Evolutionary conservation across 2,113 vertebrate genomes (phyloP), one percentile per base, ranked within the genome.

Genomic region (Bettongia penicillata): DNA sequence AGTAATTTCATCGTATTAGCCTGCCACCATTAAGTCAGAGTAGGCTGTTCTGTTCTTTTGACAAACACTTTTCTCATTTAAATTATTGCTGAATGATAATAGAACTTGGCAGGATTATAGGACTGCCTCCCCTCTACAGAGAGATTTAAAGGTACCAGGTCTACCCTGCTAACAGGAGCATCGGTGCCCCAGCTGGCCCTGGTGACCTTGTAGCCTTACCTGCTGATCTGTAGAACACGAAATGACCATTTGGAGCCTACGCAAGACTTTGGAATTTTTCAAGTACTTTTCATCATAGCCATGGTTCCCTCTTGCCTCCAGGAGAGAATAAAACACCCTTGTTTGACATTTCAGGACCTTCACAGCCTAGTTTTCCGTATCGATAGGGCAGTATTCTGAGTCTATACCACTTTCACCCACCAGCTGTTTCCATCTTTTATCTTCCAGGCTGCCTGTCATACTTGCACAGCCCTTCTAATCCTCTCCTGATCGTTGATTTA

Each of bases 41-140:
- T 94, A 50, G 91, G 95, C 93, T 95, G 2, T 93, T 97, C 84
- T 94, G 16, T 95, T 91, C 52, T 97, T 97, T 96, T 94, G n/a
- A 89, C 95, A 96, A 92, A 6, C 3, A 91, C 1, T 95, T 96
- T 96, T 94, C 51, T 94, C 94, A 77, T 92, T 90, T 97, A 94
- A 94, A 95, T 93, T 97, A 89, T 68, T 94, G 49, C 31, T 89
- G 8, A 93, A 89, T 89, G 84, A 93, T 90, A 96, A 52, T 24
- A 93, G 53, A 6, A 2, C 43, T 91, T 97, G 92, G 93, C 89
- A 94, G 68, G 90, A 96, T 53, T 10, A 91, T 9, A 97, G 19
- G 5, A 68, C 97, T 97, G 97, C 94, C 96, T 11, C 16, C 48
- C 92, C 89, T 84, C 37, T 31, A 92, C 50, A 90, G 51, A 94